phyloP scores from a whole-genome alignment of 2,113 vertebrate species.

The Pseudorectes ferrugineus region DNA sequence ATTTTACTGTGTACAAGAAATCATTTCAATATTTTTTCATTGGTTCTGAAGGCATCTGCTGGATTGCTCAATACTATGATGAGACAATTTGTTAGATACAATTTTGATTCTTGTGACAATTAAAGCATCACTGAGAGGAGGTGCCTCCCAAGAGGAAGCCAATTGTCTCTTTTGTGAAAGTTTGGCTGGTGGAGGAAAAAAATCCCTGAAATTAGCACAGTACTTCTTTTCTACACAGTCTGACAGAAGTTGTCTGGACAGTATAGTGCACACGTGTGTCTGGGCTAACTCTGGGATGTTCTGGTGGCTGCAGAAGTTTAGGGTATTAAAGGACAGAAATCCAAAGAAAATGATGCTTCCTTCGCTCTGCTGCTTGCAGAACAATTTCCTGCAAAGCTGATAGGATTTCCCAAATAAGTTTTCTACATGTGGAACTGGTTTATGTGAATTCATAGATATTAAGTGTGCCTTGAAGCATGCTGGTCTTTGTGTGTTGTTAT shows the following conservation, averaged over 20 bases:
- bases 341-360: background rate
- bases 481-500: background rate
- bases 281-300: background rate
- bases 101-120: background rate
- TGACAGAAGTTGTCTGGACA: background rate
- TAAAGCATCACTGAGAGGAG: background rate
- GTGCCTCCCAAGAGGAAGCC: background rate
- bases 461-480: background rate
- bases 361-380: background rate
- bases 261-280: accelerated
- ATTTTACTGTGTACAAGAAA: background rate
- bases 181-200: background rate
- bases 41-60: background rate
- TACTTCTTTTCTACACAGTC: background rate
- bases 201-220: accelerated
- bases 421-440: background rate
- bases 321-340: background rate
- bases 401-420: background rate
- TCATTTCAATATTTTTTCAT: background rate
- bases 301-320: background rate
- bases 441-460: background rate
- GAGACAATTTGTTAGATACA: background rate
- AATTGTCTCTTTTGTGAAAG: background rate
- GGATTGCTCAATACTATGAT: background rate
- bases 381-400: background rate